Conservation (phyloP, 2,888 invertebrate species). For the Ichneumoninae sp. region DNA sequence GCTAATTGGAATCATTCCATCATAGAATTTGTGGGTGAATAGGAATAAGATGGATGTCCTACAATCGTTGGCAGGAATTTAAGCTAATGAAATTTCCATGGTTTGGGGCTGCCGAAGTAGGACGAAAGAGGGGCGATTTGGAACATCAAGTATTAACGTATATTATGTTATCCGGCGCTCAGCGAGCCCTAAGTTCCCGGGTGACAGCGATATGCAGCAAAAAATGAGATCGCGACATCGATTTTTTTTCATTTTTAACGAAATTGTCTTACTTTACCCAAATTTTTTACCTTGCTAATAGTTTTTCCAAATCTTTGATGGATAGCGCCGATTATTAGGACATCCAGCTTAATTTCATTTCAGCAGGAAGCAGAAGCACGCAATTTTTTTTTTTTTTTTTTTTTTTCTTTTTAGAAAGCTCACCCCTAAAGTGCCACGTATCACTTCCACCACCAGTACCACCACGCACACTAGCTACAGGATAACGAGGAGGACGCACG, state of each 20-base stretch:
- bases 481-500: constrained; percentile 77
- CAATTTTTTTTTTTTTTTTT: constrained; percentile 1
- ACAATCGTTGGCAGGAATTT: not conserved
- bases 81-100: not conserved
- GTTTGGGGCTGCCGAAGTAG: not conserved
- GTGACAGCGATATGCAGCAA: not conserved
- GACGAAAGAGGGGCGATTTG: not conserved
- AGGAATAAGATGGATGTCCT: constrained; percentile 22
- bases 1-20: constrained; percentile 16
- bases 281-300: not conserved
- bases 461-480: constrained; percentile 78
- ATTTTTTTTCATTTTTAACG: not conserved
- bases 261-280: not conserved
- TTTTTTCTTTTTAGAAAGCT: constrained; percentile 70
- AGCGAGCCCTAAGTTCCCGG: not conserved
- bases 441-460: constrained; percentile 74
- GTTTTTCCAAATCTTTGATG: not conserved
- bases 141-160: not conserved
- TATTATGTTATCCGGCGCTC: not conserved
- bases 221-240: not conserved
- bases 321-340: not conserved
- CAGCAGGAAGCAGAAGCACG: not conserved
- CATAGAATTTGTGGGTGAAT: not conserved
- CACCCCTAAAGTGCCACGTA: constrained; percentile 80
- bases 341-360: constrained; percentile 1